Conservation (phyloP, 2,113 vertebrate genomes). For the Syngnathus typhle region DNA sequence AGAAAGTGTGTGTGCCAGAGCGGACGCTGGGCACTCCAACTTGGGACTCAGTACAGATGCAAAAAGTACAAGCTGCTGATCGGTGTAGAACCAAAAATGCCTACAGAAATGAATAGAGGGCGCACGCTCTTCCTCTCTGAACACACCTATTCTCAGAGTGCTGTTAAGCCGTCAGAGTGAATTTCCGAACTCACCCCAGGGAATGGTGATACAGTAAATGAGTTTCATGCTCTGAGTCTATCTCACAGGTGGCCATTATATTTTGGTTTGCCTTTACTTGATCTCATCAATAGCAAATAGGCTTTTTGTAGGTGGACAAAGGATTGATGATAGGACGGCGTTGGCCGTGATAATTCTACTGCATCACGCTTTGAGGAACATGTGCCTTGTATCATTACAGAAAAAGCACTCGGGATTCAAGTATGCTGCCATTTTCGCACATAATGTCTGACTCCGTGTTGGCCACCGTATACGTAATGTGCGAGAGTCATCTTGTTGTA, state of each 20-base stretch:
- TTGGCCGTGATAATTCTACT: slow-evolving; percentile 51
- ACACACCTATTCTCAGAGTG: too few relatives aligned
- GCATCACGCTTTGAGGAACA: slow-evolving; percentile 47
- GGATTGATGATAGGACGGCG: slow-evolving; percentile 51
- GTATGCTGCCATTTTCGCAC: slow-evolving; percentile 14
- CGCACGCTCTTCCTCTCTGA: too few relatives aligned
- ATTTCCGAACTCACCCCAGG: too few relatives aligned
- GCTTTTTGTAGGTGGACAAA: slow-evolving; percentile 45
- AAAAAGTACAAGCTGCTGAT: too few relatives aligned
- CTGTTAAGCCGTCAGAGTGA: too few relatives aligned
- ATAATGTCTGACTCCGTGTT: slow-evolving; percentile 13
- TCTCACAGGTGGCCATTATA: slow-evolving; percentile 20
- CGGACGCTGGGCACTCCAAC: too few relatives aligned
- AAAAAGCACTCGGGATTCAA: slow-evolving; percentile 23
- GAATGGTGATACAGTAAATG: background rate
- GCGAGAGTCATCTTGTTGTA: slow-evolving; percentile 32
- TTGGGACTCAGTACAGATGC: too few relatives aligned
- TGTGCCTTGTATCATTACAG: slow-evolving; percentile 49
- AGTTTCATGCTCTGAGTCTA: slow-evolving; percentile 32
- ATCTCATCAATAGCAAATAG: slow-evolving; percentile 38
- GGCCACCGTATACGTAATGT: slow-evolving; percentile 20
- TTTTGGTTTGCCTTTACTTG: slow-evolving; percentile 23
- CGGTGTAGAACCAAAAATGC: too few relatives aligned
- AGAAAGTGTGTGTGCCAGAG: too few relatives aligned
- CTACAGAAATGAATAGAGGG: too few relatives aligned